A percentile compares a stretch with the other conserved stretches of the same genome.
Evolutionary conservation across 1,140 invertebrate species (phyloP).

Genomic region (Platyscapa corneri): DNA sequence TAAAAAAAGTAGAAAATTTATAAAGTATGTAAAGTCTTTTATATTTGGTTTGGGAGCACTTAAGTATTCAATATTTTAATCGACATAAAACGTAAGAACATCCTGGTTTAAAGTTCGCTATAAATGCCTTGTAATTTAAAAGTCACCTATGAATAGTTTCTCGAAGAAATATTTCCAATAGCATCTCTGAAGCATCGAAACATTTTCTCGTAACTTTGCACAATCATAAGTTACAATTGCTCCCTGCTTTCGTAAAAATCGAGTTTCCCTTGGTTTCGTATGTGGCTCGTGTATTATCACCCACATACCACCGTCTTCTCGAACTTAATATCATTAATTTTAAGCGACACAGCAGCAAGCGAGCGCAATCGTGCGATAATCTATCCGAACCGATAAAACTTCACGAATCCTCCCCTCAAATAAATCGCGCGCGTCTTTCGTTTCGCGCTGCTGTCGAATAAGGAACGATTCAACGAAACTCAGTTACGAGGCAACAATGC

Average conservation of each 20-base stretch:
- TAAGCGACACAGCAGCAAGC: background rate
- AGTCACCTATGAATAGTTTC: too few relatives aligned
- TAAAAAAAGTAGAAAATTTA: too few relatives aligned
- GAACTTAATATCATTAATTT: background rate
- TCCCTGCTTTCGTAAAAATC: background rate
- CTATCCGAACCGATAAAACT: too few relatives aligned
- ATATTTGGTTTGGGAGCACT: too few relatives aligned
- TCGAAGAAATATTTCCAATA: too few relatives aligned
- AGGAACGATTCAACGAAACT: background rate
- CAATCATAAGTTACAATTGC: background rate
- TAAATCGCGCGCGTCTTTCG: background rate
- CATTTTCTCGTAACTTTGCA: background rate
- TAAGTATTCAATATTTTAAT: too few relatives aligned
- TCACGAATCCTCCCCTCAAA: too few relatives aligned
- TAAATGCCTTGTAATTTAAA: too few relatives aligned
- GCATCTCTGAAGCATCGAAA: background rate
- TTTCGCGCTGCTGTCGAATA: too few relatives aligned
- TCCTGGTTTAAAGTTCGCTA: too few relatives aligned
- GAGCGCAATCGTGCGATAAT: background rate
- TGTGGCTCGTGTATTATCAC: background rate
- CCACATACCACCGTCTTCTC: background rate
- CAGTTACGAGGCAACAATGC: background rate
- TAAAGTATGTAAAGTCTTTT: too few relatives aligned
- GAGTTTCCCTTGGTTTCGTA: background rate
- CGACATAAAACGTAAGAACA: too few relatives aligned